These are phyloP conservation scores for Hyla sarda DNA, from an alignment of 2,113 vertebrate species.

Conservation along the genomic window DNA sequence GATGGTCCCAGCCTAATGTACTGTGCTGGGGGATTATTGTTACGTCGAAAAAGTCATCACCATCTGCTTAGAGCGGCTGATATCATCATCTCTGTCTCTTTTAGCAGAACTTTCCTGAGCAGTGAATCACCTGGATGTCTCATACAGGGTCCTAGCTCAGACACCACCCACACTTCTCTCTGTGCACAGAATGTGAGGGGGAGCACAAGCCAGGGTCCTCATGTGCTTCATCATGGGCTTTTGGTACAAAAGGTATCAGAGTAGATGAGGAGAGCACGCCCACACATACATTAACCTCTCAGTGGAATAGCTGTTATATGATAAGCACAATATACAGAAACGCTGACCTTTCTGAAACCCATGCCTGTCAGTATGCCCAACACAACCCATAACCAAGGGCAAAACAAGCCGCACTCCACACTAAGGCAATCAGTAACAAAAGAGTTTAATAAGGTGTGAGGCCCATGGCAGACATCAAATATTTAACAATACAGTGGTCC, in stretches of 20 bases:
- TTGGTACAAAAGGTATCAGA: conserved; percentile 39
- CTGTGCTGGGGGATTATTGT: background rate
- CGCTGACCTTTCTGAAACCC: background rate
- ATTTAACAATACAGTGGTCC: too few species aligned
- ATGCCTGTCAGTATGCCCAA: too few species aligned
- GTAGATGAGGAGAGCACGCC: conserved; percentile 14
- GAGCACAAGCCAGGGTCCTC: conserved; percentile 41
- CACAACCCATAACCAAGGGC: too few species aligned
- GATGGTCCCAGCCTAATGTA: background rate
- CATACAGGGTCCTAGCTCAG: conserved; percentile 45
- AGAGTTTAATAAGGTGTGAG: too few species aligned
- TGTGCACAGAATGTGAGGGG: conserved; percentile 57
- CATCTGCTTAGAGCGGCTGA: background rate
- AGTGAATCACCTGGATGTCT: conserved; percentile 56
- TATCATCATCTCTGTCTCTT: background rate
- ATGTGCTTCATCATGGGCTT: conserved; percentile 34
- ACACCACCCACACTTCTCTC: conserved; percentile 34
- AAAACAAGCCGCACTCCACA: too few species aligned
- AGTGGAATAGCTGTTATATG: too few species aligned
- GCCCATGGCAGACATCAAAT: too few species aligned
- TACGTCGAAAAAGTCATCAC: background rate
- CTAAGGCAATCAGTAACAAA: too few species aligned
- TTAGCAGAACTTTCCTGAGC: conserved; percentile 2
- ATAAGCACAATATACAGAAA: background rate
- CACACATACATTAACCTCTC: conserved; percentile 10